These are phyloP conservation scores for Rugalucina vietnamica DNA, from an alignment of 2,888 invertebrate species.

Conservation along the genomic window DNA sequence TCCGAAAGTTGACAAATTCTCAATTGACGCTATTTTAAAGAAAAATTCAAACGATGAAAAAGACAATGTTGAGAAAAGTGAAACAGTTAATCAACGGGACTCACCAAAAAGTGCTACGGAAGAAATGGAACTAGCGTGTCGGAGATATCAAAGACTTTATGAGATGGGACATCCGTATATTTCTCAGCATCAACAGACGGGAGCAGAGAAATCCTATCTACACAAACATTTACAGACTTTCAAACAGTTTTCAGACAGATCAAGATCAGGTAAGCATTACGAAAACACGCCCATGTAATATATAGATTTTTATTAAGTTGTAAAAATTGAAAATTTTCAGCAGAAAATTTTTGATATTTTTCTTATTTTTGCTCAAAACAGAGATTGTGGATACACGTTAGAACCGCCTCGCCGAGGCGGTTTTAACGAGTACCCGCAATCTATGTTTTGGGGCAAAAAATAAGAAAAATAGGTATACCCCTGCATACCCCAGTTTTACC, in stretches of 20 bases:
- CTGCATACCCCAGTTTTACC: no score
- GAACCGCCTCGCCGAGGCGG: no score
- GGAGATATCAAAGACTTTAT: conserved; percentile 68
- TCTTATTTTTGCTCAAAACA: no score
- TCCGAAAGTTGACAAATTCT: conserved; percentile 67
- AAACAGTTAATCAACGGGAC: conserved; percentile 34
- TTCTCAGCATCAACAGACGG: conserved; percentile 26
- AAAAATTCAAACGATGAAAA: conserved; percentile 59
- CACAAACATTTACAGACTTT: conserved; percentile 48
- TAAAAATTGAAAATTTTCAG: no score
- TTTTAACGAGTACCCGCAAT: no score
- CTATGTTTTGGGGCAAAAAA: no score
- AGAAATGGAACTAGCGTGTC: conserved; percentile 45
- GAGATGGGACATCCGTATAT: conserved; percentile 70
- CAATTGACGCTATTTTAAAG: conserved; percentile 76
- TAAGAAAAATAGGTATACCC: no score
- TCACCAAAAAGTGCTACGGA: conserved; percentile 55
- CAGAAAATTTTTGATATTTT: no score
- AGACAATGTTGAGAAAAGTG: conserved; percentile 30
- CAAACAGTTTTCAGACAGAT: conserved; percentile 48
- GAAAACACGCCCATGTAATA: no score
- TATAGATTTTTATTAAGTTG: no score
- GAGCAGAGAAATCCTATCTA: conserved; percentile 27
- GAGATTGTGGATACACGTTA: no score
- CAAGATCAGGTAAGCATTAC: conserved; percentile 22